Percentiles rank a stretch among this genome's conserved stretches.
These are phyloP conservation scores for Mercenaria mercenaria DNA, from an alignment of 1,140 invertebrate genomes.

Conservation along the genomic window DNA sequence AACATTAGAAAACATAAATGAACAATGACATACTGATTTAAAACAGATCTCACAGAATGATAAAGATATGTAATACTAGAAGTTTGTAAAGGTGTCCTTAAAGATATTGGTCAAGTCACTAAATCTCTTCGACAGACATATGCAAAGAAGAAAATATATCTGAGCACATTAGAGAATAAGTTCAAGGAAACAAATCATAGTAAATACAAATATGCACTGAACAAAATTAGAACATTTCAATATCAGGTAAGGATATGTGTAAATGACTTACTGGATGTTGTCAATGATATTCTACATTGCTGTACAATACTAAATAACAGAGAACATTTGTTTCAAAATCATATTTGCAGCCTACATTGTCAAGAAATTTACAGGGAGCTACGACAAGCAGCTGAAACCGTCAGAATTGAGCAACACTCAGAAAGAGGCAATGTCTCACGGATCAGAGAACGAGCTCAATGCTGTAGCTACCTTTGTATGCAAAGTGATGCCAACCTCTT, in stretches of 20 bases:
- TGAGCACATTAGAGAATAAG: not conserved
- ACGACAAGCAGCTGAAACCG: not conserved
- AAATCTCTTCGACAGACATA: not conserved
- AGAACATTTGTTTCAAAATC: not conserved
- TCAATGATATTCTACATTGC: not conserved
- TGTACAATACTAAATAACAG: not conserved
- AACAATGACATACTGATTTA: not conserved
- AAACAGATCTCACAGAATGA: not conserved
- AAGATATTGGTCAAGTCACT: not conserved
- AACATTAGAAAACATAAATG: not conserved
- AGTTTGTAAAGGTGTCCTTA: not conserved
- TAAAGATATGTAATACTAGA: not conserved
- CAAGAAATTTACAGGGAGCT: not conserved
- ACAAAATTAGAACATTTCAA: not conserved
- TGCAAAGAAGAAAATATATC: not conserved
- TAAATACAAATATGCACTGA: not conserved
- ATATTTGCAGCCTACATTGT: not conserved
- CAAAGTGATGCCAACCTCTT: not conserved
- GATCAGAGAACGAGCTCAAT: not conserved
- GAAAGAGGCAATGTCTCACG: conserved; percentile 14
- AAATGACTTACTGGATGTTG: not conserved
- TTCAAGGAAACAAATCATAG: not conserved
- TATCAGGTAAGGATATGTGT: not conserved
- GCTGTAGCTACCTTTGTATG: conserved; percentile 16
- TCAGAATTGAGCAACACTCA: not conserved